phyloP scores from a whole-genome alignment of 2,888 invertebrate genomes.

The Eupithecia subumbrata region DNA sequence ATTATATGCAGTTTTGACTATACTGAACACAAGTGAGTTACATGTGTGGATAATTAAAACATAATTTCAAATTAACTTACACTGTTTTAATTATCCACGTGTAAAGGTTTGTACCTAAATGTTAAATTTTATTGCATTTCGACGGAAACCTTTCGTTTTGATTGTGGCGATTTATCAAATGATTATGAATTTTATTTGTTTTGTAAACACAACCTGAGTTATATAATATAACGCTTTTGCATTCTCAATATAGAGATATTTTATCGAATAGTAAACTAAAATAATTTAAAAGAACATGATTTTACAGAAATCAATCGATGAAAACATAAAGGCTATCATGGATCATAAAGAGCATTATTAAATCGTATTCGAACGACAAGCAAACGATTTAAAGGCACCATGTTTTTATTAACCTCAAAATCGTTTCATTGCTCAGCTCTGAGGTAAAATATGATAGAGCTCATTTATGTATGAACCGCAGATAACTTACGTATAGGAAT shows the following conservation, averaged over 20 bases:
- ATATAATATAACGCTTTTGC: conserved; percentile 22
- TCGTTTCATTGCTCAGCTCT: conserved; percentile 48
- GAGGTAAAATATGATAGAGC: conserved; percentile 26
- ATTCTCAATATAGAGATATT: conserved; percentile 9
- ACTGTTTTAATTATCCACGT: conserved; percentile 5
- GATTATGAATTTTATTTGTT: not conserved
- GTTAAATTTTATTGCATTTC: not conserved
- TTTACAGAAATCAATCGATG: conserved; percentile 35
- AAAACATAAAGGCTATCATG: conserved; percentile 51
- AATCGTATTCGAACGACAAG: conserved; percentile 59
- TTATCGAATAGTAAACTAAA: conserved; percentile 18
- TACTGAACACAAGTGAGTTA: not conserved
- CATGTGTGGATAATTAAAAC: not conserved
- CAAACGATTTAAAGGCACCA: conserved; percentile 51
- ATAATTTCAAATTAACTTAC: not conserved
- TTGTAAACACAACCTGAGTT: not conserved
- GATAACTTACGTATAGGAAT: not conserved
- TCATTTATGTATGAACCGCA: conserved; percentile 19
- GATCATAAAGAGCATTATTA: conserved; percentile 51
- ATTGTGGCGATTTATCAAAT: not conserved
- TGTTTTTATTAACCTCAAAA: conserved; percentile 49
- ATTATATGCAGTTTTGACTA: not conserved
- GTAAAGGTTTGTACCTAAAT: not conserved
- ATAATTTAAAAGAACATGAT: conserved; percentile 31
- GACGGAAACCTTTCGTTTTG: not conserved